Evolutionary conservation across 2,113 vertebrate species (phyloP).

Genomic region (Scortum barcoo): DNA sequence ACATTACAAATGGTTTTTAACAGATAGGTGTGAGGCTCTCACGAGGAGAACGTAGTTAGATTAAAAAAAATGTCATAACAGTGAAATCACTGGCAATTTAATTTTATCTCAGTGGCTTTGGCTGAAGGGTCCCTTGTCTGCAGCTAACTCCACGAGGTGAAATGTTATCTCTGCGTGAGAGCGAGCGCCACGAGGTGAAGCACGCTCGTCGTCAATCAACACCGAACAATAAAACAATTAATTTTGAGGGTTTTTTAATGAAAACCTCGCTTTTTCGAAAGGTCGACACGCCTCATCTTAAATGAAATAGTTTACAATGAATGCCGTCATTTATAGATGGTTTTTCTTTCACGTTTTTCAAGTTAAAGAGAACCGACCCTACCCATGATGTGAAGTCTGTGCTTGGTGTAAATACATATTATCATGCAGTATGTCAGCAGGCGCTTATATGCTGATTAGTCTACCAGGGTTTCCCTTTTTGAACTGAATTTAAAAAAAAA

Average conservation of each 20-base stretch:
- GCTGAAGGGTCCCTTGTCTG: conserved; percentile 1
- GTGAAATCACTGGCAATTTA: neutral
- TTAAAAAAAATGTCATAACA: neutral
- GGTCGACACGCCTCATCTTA: conserved; percentile 36
- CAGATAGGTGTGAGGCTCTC: neutral
- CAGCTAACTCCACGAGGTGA: conserved; percentile 36
- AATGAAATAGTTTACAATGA: conserved; percentile 28
- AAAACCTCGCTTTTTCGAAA: conserved; percentile 42
- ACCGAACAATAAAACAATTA: conserved; percentile 30
- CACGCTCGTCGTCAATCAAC: conserved; percentile 24
- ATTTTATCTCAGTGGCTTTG: conserved; percentile 4
- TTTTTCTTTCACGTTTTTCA: conserved; percentile 8
- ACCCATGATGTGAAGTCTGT: neutral
- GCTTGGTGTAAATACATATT: neutral
- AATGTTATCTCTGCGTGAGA: conserved; percentile 31
- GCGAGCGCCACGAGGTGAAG: conserved; percentile 29
- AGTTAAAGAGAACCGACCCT: conserved; percentile 10
- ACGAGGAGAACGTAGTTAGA: neutral
- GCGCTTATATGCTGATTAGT: neutral
- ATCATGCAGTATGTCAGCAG: neutral
- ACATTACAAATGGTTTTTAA: neutral
- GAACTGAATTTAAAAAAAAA: neutral
- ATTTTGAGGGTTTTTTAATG: conserved; percentile 54
- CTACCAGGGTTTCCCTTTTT: neutral
- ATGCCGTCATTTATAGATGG: conserved; percentile 28